These are phyloP conservation scores for Ecdyonurus torrentis DNA, from an alignment of 2,888 invertebrate species.

Conservation along the genomic window DNA sequence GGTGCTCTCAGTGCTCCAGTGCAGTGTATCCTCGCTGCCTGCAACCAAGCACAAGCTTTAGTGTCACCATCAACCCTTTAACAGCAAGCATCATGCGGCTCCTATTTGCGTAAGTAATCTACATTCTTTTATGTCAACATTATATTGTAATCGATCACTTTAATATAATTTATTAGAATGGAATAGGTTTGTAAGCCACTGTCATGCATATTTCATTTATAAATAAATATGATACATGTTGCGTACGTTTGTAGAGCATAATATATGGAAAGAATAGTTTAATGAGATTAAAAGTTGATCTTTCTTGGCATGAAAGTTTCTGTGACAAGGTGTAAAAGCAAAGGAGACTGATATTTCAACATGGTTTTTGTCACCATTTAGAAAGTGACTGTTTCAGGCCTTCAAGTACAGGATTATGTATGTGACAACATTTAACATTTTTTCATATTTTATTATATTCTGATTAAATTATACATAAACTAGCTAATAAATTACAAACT, in stretches of 20 bases:
- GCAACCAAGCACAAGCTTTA: not conserved
- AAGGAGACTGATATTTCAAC: not conserved
- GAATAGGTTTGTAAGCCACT: not conserved
- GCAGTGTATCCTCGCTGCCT: not conserved
- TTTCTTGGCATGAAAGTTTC: not conserved
- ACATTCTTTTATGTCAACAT: not conserved
- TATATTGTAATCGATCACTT: not conserved
- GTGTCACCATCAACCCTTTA: not conserved
- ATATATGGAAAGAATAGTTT: no score
- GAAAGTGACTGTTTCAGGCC: not conserved
- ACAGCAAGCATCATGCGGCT: not conserved
- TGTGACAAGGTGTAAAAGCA: not conserved
- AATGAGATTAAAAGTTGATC: not conserved
- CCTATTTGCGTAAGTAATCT: not conserved
- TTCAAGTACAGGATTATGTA: no score
- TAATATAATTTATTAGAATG: no score
- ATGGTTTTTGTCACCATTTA: not conserved
- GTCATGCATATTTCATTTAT: not conserved
- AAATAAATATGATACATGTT: no score
- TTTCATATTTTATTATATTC: no score
- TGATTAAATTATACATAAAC: no score
- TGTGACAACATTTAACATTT: no score
- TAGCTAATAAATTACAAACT: no score
- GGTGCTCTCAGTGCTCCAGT: not conserved
- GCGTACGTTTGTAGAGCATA: no score